Conservation (phyloP, 2,113 vertebrate genomes). For the Hippolais icterina region DNA sequence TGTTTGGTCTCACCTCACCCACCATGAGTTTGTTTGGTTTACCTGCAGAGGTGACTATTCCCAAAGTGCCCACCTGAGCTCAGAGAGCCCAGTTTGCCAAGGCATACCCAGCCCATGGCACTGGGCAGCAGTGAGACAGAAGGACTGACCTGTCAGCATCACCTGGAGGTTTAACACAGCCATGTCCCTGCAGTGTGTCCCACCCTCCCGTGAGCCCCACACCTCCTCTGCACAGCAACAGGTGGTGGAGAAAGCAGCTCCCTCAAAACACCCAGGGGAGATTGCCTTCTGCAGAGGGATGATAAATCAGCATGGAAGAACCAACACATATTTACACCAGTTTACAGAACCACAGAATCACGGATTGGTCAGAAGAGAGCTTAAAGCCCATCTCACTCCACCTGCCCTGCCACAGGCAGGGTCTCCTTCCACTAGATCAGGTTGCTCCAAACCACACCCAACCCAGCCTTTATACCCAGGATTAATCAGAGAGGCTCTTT, state of each 20-base stretch:
- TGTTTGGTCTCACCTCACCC: background rate
- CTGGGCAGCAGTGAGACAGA: background rate
- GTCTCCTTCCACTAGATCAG: background rate
- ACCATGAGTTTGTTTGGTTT: background rate
- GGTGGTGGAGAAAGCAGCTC: background rate
- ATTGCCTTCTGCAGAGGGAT: background rate
- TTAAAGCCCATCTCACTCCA: background rate
- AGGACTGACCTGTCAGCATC: background rate
- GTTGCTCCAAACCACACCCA: background rate
- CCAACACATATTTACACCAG: background rate
- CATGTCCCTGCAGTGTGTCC: background rate
- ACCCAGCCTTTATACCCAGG: background rate
- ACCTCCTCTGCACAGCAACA: rapidly evolving
- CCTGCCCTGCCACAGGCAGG: background rate
- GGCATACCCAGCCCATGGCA: rapidly evolving
- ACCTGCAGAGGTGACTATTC: background rate
- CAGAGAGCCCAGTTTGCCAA: background rate
- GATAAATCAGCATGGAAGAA: background rate
- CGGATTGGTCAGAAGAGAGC: background rate
- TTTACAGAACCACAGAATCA: background rate
- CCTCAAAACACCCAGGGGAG: background rate
- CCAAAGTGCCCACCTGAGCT: rapidly evolving
- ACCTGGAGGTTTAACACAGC: background rate
- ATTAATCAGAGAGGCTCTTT: background rate
- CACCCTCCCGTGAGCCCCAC: rapidly evolving